Percentiles rank a stretch among this genome's conserved stretches.
These are phyloP conservation scores for Morelia viridis DNA, from an alignment of 2,797 vertebrate species.

Conservation along the genomic window DNA sequence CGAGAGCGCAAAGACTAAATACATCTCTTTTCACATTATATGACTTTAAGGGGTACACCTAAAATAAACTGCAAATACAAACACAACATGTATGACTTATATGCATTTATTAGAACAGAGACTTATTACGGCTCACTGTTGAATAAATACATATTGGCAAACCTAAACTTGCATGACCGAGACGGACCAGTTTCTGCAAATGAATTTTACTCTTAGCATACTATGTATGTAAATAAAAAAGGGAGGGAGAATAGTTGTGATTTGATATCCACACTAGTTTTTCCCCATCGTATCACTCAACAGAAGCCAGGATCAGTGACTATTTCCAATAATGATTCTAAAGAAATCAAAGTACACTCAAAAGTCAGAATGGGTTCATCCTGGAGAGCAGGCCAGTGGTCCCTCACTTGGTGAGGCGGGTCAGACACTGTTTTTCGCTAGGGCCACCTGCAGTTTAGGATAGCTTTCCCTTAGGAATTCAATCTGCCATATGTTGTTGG, in stretches of 20 bases:
- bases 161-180: background rate
- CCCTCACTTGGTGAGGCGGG: too few relatives aligned
- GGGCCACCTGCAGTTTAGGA: background rate
- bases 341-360: background rate
- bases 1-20: background rate
- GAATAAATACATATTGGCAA: background rate
- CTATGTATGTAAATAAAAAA: background rate
- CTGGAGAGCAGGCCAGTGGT: too few relatives aligned
- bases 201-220: background rate
- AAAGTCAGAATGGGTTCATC: background rate
- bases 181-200: background rate
- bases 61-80: background rate
- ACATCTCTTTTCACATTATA: background rate
- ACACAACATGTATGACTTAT: background rate
- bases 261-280: background rate
- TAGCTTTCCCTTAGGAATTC: background rate
- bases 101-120: background rate
- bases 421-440: too few relatives aligned
- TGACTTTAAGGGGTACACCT: background rate
- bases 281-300: background rate
- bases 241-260: background rate
- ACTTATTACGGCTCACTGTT: background rate
- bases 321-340: background rate
- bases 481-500: background rate
- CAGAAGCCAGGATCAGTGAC: background rate